Conservation (phyloP, 2,113 vertebrate species). For the Progne subis region DNA sequence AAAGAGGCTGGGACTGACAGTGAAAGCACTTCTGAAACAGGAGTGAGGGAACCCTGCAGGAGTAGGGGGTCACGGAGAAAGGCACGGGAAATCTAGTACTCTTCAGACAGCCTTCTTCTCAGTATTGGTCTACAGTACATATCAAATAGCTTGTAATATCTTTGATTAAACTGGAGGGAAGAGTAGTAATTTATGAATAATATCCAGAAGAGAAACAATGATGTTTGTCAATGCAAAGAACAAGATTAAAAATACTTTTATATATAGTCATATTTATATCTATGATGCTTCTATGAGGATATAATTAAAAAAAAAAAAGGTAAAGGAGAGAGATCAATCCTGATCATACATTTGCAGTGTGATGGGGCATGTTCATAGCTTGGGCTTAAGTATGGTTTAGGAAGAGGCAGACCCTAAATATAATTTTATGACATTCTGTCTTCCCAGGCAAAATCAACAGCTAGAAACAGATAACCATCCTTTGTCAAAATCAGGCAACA, state of each 20-base stretch:
- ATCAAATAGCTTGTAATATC: background rate
- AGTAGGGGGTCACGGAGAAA: background rate
- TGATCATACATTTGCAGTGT: background rate
- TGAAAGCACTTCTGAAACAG: background rate
- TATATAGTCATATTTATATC: background rate
- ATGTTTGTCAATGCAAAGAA: background rate
- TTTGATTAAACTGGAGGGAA: background rate
- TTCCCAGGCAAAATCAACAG: background rate
- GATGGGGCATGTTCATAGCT: background rate
- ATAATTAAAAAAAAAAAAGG: background rate
- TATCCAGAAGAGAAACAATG: background rate
- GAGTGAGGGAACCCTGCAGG: background rate
- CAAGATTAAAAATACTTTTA: background rate
- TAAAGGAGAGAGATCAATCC: background rate
- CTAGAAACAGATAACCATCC: background rate
- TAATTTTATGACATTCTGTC: background rate
- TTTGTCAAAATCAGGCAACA: background rate
- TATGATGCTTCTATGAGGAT: background rate
- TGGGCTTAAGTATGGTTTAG: background rate
- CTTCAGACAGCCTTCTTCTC: background rate
- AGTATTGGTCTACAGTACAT: background rate
- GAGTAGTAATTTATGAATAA: background rate
- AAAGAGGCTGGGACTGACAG: background rate
- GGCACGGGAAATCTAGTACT: background rate
- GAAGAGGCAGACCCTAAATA: background rate